Evolutionary conservation across 2,888 invertebrate species (phyloP).

Genomic region (Cataglyphis rosenhaueri): DNA sequence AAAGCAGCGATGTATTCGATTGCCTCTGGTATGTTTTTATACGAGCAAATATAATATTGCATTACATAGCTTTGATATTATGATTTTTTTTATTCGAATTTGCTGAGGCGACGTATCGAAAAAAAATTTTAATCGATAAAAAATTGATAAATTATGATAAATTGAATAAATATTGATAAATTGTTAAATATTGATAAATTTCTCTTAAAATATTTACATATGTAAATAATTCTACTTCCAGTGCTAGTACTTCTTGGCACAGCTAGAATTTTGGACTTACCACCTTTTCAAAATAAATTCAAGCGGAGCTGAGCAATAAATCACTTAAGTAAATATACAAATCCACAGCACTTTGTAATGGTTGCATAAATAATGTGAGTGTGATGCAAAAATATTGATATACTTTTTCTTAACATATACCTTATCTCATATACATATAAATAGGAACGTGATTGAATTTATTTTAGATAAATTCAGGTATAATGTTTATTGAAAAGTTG

Average conservation of each 20-base stretch:
- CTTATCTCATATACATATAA: not conserved
- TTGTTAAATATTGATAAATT: not conserved
- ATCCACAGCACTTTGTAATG: not conserved
- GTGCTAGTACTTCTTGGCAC: constrained; percentile 88
- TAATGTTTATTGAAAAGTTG: not conserved
- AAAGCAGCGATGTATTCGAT: constrained; percentile 86
- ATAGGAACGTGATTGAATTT: not conserved
- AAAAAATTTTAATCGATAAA: not conserved
- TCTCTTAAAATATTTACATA: not conserved
- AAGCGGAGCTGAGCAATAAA: constrained; percentile 53
- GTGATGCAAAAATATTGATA: not conserved
- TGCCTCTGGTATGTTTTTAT: constrained; percentile 85
- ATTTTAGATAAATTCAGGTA: not conserved
- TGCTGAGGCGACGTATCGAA: not conserved
- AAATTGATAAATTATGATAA: too few species aligned
- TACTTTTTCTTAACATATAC: not conserved
- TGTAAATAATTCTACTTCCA: constrained; percentile 82
- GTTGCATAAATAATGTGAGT: constrained; percentile 6
- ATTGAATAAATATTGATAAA: not conserved
- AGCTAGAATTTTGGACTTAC: constrained; percentile 87
- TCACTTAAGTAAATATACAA: constrained; percentile 8
- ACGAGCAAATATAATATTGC: not conserved
- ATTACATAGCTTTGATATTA: not conserved
- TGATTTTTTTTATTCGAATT: not conserved
- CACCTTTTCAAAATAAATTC: constrained; percentile 80